Evolutionary conservation across 2,797 vertebrate species (phyloP).

Genomic region (Orestias chungarensis): DNA sequence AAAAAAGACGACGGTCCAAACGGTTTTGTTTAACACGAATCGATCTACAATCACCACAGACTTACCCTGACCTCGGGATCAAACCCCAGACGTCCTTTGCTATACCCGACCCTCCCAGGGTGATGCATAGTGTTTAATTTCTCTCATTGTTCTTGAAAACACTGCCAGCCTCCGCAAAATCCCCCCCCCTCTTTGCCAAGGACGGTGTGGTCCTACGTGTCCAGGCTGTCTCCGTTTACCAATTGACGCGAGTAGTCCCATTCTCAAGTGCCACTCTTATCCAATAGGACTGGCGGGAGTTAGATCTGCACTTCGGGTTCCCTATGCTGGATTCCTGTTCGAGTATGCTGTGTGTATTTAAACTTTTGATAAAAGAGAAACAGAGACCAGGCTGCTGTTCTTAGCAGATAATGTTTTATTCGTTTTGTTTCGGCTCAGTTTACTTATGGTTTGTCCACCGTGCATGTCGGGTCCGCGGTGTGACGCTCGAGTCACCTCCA

Average conservation of each 20-base stretch:
- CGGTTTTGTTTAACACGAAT: conserved; percentile 53
- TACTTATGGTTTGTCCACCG: conserved; percentile 41
- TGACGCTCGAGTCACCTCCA: conserved; percentile 38
- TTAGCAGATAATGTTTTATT: conserved; percentile 64
- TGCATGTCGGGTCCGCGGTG: conserved; percentile 30
- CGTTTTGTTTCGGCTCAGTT: conserved; percentile 57
- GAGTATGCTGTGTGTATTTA: conserved; percentile 50
- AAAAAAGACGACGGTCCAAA: conserved; percentile 23
- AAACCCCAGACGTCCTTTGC: conserved; percentile 14
- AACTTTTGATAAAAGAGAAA: conserved; percentile 42
- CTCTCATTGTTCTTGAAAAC: conserved; percentile 41
- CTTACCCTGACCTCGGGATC: conserved; percentile 23
- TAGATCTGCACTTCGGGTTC: conserved; percentile 32
- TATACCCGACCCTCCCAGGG: conserved; percentile 20
- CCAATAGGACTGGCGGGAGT: conserved; percentile 24
- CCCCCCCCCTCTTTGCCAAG: conserved; percentile 31
- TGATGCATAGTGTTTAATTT: conserved; percentile 18
- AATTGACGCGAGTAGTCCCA: conserved; percentile 10
- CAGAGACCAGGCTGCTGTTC: conserved; percentile 56
- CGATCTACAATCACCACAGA: conserved; percentile 50
- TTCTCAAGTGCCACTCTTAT: conserved; percentile 60
- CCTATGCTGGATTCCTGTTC: conserved; percentile 63
- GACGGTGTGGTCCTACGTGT: conserved; percentile 27
- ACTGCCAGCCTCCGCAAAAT: conserved; percentile 66
- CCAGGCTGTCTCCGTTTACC: conserved; percentile 36